Conservation (phyloP, 2,797 vertebrate species). For the Acipenser oxyrinchus region DNA sequence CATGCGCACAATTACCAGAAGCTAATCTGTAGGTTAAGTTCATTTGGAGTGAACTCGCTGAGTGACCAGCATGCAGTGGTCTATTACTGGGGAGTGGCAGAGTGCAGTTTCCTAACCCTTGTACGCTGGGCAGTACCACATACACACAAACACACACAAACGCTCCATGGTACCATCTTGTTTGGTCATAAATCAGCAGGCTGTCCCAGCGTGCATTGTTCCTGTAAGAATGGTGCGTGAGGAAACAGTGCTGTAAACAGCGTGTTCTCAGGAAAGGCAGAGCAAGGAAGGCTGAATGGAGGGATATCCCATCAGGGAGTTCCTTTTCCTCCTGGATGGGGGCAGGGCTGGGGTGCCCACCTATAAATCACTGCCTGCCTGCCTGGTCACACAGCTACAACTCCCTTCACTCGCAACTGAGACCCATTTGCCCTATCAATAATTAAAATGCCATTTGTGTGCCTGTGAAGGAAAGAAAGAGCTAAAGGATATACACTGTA, state of each 20-base stretch:
- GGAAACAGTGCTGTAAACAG: slow-evolving; percentile 18
- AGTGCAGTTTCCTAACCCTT: too few species aligned
- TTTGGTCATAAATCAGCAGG: background rate
- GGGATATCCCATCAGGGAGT: slow-evolving; percentile 6
- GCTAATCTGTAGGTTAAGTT: too few species aligned
- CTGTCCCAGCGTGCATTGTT: background rate
- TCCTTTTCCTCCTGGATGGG: slow-evolving; percentile 9
- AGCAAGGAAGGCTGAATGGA: slow-evolving; percentile 19
- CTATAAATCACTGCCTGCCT: slow-evolving; percentile 2
- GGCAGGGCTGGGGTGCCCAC: background rate
- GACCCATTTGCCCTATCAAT: background rate
- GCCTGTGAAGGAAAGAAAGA: too few species aligned
- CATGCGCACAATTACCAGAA: too few species aligned
- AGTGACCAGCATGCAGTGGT: too few species aligned
- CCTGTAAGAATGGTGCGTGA: background rate
- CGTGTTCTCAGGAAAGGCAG: slow-evolving; percentile 32
- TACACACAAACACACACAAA: background rate
- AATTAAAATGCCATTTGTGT: too few species aligned
- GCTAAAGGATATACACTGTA: too few species aligned
- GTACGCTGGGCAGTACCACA: background rate
- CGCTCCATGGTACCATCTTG: background rate
- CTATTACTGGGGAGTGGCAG: too few species aligned
- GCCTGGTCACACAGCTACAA: background rate
- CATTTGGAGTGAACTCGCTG: too few species aligned
- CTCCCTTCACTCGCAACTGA: too few species aligned